Percentiles rank a stretch among this genome's conserved stretches.
These are phyloP conservation scores for Dermatophagoides farinae DNA, from an alignment of 1,140 invertebrate genomes.

Conservation along the genomic window DNA sequence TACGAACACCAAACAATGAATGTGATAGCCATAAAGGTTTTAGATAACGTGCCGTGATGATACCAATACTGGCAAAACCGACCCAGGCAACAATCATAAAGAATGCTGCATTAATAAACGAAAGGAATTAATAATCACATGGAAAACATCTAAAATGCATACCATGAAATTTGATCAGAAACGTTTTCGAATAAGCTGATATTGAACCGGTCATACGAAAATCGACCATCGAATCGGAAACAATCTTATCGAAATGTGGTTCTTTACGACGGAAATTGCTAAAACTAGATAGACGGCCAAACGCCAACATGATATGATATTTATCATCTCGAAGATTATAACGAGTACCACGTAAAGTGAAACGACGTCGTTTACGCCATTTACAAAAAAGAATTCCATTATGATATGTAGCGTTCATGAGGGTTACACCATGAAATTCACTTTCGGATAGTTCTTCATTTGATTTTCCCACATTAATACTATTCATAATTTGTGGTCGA, in stretches of 20 bases:
- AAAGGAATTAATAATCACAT: background rate
- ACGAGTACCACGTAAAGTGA: slow-evolving; percentile 1
- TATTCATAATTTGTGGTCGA: background rate
- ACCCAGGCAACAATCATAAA: slow-evolving; percentile 85
- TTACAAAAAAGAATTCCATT: slow-evolving; percentile 12
- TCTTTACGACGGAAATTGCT: background rate
- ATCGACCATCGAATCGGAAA: background rate
- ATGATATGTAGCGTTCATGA: slow-evolving; percentile 1
- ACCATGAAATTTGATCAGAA: slow-evolving; percentile 10
- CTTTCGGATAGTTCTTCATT: slow-evolving; percentile 7
- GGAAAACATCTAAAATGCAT: background rate
- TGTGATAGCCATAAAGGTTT: slow-evolving; percentile 67
- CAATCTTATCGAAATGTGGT: slow-evolving; percentile 5
- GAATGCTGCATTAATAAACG: slow-evolving; percentile 18
- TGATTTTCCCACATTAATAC: slow-evolving; percentile 1
- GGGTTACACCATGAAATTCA: slow-evolving; percentile 7
- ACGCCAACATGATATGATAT: slow-evolving; percentile 5
- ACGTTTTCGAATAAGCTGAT: slow-evolving; percentile 8
- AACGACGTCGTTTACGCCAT: slow-evolving; percentile 7
- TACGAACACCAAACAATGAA: slow-evolving; percentile 60
- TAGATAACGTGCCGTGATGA: slow-evolving; percentile 71
- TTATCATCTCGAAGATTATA: background rate
- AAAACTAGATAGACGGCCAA: background rate
- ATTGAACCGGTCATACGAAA: background rate
- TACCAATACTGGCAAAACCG: slow-evolving; percentile 62